These are phyloP conservation scores for Characodon lateralis DNA, from an alignment of 2,797 vertebrate genomes.

Conservation along the genomic window DNA sequence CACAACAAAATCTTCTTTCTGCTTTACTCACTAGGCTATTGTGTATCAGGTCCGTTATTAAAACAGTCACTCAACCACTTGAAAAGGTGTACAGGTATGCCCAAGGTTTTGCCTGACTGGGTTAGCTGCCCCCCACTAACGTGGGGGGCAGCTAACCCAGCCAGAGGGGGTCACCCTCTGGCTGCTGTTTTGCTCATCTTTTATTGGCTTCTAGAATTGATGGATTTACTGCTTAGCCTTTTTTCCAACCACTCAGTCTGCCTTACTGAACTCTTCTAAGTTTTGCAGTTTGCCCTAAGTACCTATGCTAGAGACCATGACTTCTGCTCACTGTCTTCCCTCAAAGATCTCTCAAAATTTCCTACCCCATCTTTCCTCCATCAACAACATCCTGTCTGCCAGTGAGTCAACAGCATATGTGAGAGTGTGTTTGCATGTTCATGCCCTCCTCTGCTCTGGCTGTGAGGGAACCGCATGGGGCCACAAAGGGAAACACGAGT, in stretches of 20 bases:
- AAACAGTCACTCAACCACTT: conserved; percentile 36
- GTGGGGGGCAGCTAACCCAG: too few species aligned
- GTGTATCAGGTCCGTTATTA: conserved; percentile 27
- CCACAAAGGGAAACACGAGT: conserved; percentile 72
- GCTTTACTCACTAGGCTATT: conserved; percentile 43
- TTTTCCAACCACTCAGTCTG: conserved; percentile 18
- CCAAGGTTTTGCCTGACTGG: conserved; percentile 38
- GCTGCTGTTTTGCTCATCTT: conserved; percentile 63
- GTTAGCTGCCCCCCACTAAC: conserved; percentile 58
- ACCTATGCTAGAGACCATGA: not conserved
- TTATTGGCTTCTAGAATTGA: conserved; percentile 65
- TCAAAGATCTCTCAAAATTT: conserved; percentile 32
- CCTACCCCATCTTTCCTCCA: conserved; percentile 24
- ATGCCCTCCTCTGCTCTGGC: conserved; percentile 41
- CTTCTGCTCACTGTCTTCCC: conserved; percentile 21
- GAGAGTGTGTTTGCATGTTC: conserved; percentile 56
- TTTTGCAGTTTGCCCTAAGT: conserved; percentile 16
- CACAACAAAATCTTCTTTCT: conserved; percentile 55
- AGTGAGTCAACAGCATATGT: conserved; percentile 35
- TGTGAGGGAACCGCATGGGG: conserved; percentile 39
- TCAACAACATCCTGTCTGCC: conserved; percentile 1
- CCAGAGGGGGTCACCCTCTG: too few species aligned
- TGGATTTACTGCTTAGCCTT: conserved; percentile 46
- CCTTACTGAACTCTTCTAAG: conserved; percentile 27
- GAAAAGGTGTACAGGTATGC: conserved; percentile 68